A percentile compares a stretch with the other conserved stretches of the same genome.
phyloP scores from a whole-genome alignment of 2,888 invertebrate species.

The Andrena flavipes region DNA sequence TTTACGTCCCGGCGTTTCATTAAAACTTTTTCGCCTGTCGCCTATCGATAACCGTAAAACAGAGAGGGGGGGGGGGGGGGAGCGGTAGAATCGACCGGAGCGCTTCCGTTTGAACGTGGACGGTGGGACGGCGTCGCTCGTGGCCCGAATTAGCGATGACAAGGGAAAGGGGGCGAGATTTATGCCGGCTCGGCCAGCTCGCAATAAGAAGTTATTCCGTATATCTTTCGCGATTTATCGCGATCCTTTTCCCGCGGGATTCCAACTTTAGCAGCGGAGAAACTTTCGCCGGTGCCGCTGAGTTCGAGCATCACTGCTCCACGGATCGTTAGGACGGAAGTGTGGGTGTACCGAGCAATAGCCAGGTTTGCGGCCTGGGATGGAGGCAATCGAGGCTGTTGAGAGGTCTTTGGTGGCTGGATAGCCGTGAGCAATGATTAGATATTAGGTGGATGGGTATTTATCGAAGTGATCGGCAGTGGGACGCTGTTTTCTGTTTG shows the following conservation, averaged over 20 bases:
- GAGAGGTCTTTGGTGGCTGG: too few species aligned
- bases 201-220: conserved; percentile 72
- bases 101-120: conserved; percentile 10
- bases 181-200: conserved; percentile 46
- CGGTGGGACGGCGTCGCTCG: conserved; percentile 3
- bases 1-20: conserved; percentile 32
- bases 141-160: conserved; percentile 65
- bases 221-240: conserved; percentile 71
- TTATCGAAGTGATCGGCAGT: too few species aligned
- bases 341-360: too few species aligned
- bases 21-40: conserved; percentile 27
- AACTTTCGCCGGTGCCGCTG: conserved; percentile 52
- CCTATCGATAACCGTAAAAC: conserved; percentile 19
- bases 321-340: conserved; percentile 27
- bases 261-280: conserved; percentile 49
- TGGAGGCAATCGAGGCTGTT: too few species aligned
- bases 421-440: too few species aligned
- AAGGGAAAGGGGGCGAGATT: conserved; percentile 53
- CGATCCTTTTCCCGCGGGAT: conserved; percentile 55
- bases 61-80: not conserved
- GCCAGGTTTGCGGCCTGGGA: too few species aligned
- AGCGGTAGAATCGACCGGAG: not conserved
- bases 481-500: too few species aligned
- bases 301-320: conserved; percentile 56
- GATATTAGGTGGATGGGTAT: too few species aligned